Percentiles rank a stretch among this genome's conserved stretches.
These are phyloP conservation scores for Prosopocoilus inquinatus DNA, from an alignment of 2,888 invertebrate genomes.

Conservation along the genomic window DNA sequence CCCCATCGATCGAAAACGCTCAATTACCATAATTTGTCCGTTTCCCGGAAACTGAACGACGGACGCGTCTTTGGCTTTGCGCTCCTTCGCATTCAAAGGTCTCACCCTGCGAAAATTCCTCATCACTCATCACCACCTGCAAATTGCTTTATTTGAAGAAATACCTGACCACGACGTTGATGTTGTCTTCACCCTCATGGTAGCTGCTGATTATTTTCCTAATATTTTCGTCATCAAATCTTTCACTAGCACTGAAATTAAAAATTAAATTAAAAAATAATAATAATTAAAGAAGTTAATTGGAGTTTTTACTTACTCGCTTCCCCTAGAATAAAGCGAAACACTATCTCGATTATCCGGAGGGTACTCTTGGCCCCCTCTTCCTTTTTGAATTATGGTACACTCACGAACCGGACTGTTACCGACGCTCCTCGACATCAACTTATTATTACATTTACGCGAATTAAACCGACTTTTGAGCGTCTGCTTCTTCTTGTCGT, in stretches of 20 bases:
- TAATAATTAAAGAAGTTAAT: not conserved
- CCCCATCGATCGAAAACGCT: not conserved
- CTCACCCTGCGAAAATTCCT: slow-evolving; percentile 65
- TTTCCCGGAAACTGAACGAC: slow-evolving; percentile 84
- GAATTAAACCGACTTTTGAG: too few relatives aligned
- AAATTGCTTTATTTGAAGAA: not conserved
- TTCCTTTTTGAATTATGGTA: too few relatives aligned
- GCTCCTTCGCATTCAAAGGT: slow-evolving; percentile 76
- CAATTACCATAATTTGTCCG: slow-evolving; percentile 70
- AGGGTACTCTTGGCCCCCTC: not conserved
- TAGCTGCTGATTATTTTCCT: slow-evolving; percentile 51
- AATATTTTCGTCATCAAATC: slow-evolving; percentile 49
- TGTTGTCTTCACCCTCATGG: slow-evolving; percentile 73
- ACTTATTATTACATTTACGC: too few relatives aligned
- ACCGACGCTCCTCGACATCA: too few relatives aligned
- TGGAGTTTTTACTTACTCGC: slow-evolving; percentile 7
- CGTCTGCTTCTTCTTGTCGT: too few relatives aligned
- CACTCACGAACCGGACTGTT: too few relatives aligned
- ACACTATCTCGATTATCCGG: slow-evolving; percentile 7
- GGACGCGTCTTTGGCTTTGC: slow-evolving; percentile 64
- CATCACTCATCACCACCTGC: not conserved
- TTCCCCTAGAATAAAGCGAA: slow-evolving; percentile 10
- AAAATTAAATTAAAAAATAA: slow-evolving; percentile 1
- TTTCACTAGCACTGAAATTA: slow-evolving; percentile 52
- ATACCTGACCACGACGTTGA: slow-evolving; percentile 84